Percentiles rank a stretch among this genome's conserved stretches.
These are phyloP conservation scores for Synaphobranchus kaupii DNA, from an alignment of 2,797 vertebrate genomes.

Conservation along the genomic window DNA sequence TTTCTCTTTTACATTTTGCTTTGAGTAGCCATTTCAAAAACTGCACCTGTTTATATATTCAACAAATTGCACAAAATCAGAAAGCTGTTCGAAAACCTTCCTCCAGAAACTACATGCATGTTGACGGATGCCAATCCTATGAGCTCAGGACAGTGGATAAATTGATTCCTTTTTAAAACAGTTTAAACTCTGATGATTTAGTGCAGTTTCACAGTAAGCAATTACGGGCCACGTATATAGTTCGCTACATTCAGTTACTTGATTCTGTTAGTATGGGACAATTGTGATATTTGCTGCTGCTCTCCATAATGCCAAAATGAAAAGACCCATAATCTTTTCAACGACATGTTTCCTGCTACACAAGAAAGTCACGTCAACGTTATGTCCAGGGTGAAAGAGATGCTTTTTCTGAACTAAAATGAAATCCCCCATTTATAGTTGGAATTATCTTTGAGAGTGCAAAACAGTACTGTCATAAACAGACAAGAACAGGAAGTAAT, in stretches of 20 bases:
- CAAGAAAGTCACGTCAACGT: neutral
- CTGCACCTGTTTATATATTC: neutral
- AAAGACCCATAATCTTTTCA: neutral
- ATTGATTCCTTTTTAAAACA: too few relatives aligned
- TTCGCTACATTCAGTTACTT: neutral
- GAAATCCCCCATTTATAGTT: neutral
- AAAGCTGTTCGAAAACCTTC: neutral
- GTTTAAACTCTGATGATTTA: neutral
- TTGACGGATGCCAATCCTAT: neutral
- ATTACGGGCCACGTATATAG: neutral
- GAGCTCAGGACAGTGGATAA: neutral
- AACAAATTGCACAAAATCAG: neutral
- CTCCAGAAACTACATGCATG: too few relatives aligned
- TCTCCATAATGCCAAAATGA: neutral
- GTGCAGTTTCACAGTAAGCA: neutral
- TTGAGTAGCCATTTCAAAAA: neutral
- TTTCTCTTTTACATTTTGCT: neutral
- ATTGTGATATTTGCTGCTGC: neutral
- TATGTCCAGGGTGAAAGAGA: neutral
- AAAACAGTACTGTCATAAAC: neutral
- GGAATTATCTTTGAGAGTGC: neutral
- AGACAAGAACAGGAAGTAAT: neutral
- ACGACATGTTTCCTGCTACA: neutral
- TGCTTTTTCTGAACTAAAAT: neutral
- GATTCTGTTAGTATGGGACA: neutral